phyloP scores from a whole-genome alignment of 1,140 invertebrate genomes.

The Ectropis grisescens region DNA sequence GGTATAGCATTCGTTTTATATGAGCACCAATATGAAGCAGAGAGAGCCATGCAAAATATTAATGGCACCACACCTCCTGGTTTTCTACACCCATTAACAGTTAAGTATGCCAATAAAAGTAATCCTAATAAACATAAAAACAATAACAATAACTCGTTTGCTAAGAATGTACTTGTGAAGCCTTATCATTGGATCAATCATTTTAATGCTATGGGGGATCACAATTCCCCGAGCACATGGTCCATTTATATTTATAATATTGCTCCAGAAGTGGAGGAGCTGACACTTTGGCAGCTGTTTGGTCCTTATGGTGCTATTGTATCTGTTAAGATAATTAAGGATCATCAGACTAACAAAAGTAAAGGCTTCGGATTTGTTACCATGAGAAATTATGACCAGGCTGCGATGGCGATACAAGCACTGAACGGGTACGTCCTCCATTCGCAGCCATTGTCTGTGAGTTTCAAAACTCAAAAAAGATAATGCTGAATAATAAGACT shows the following conservation, averaged over 20 bases:
- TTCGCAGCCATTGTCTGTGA: constrained; percentile 97
- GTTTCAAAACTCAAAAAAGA: constrained; percentile 94
- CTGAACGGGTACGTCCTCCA: constrained; percentile 97
- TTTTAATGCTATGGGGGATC: constrained; percentile 70
- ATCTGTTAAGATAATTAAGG: constrained; percentile 97
- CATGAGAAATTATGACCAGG: constrained; percentile 99
- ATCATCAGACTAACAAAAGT: constrained; percentile 98
- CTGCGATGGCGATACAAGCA: constrained; percentile 96
- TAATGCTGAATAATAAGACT: constrained; percentile 55
- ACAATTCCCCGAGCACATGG: constrained; percentile 82
- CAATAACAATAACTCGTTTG: constrained; percentile 62
- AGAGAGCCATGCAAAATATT: constrained; percentile 63
- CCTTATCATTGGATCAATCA: constrained; percentile 68
- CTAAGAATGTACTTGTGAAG: constrained; percentile 53
- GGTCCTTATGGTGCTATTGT: constrained; percentile 99
- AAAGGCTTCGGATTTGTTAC: constrained; percentile 99
- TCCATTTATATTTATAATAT: constrained; percentile 99
- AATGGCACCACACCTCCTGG: constrained; percentile 63
- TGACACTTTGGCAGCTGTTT: constrained; percentile 98
- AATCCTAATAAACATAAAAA: constrained; percentile 65
- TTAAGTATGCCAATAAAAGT: constrained; percentile 71
- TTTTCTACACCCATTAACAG: constrained; percentile 66
- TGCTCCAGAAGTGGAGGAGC: constrained; percentile 97
- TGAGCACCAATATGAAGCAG: constrained; percentile 66
- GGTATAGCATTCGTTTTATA: constrained; percentile 69